Conservation (phyloP, 2,797 vertebrate species). For the Sandelia bainsii region DNA sequence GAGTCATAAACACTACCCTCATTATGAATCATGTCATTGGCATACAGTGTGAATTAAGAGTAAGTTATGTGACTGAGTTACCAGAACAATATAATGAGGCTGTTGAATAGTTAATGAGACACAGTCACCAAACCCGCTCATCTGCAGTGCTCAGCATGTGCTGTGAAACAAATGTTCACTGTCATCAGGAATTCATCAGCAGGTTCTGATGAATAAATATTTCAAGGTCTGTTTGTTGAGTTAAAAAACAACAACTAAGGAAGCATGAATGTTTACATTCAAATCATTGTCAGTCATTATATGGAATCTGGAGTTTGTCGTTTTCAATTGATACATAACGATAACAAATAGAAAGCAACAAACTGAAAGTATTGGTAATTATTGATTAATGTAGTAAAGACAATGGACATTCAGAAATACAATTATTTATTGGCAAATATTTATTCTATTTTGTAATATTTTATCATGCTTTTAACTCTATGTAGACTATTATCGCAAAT, state of each 20-base stretch:
- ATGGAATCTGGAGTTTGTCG: neutral
- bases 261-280: slow-evolving; percentile 11
- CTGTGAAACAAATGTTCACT: neutral
- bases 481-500: too few species aligned
- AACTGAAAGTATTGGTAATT: too few species aligned
- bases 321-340: neutral
- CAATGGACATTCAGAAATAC: too few species aligned
- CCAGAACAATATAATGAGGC: slow-evolving; percentile 35
- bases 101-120: slow-evolving; percentile 26
- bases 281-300: too few species aligned
- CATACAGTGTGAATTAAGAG: neutral
- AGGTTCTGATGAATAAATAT: neutral
- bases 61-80: slow-evolving; percentile 8
- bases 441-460: too few species aligned
- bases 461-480: too few species aligned
- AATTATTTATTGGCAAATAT: too few species aligned
- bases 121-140: slow-evolving; percentile 21
- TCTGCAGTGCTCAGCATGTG: neutral
- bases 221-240: neutral
- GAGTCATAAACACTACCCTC: slow-evolving; percentile 11
- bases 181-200: slow-evolving; percentile 40
- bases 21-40: slow-evolving; percentile 12
- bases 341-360: too few species aligned
- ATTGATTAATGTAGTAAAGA: too few species aligned
- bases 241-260: neutral